phyloP scores from a whole-genome alignment of 2,797 vertebrate species.

The Platalea minor region DNA sequence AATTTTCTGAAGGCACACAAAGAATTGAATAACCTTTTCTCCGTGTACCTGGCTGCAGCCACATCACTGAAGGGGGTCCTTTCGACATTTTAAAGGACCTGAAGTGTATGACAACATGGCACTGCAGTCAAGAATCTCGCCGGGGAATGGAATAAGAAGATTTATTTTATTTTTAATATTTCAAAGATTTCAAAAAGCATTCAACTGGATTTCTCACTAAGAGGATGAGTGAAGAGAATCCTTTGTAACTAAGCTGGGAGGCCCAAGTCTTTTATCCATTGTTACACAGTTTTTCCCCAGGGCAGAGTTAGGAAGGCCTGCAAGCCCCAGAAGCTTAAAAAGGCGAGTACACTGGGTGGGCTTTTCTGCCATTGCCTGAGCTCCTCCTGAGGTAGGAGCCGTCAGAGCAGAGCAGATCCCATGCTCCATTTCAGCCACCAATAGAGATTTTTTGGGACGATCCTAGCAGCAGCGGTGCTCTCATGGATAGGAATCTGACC shows the following conservation, averaged over 20 bases:
- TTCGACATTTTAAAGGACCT: conserved; percentile 2
- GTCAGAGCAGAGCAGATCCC: not conserved
- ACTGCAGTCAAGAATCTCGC: conserved; percentile 32
- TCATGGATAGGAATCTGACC: not conserved
- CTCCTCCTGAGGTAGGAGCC: conserved; percentile 5
- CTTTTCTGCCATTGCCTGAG: conserved; percentile 45
- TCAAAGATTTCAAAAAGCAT: conserved; percentile 57
- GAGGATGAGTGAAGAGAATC: conserved; percentile 57
- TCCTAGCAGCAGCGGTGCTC: not conserved
- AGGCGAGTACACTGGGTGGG: conserved; percentile 37
- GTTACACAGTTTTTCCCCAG: conserved; percentile 45
- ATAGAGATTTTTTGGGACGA: not conserved
- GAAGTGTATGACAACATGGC: conserved; percentile 37
- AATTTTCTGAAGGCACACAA: conserved; percentile 12
- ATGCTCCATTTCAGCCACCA: not conserved
- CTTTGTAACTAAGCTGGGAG: conserved; percentile 48
- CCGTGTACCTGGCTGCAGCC: not conserved
- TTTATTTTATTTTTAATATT: conserved; percentile 63
- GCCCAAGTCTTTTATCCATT: conserved; percentile 63
- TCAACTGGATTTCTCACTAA: conserved; percentile 70
- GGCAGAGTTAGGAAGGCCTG: conserved; percentile 48
- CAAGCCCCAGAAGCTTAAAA: conserved; percentile 58
- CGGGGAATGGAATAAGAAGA: conserved; percentile 19
- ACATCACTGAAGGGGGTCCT: conserved; percentile 27
- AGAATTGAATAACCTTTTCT: conserved; percentile 39